Conservation (phyloP, 2,888 invertebrate species). For the Cecidostiba fungosa region DNA sequence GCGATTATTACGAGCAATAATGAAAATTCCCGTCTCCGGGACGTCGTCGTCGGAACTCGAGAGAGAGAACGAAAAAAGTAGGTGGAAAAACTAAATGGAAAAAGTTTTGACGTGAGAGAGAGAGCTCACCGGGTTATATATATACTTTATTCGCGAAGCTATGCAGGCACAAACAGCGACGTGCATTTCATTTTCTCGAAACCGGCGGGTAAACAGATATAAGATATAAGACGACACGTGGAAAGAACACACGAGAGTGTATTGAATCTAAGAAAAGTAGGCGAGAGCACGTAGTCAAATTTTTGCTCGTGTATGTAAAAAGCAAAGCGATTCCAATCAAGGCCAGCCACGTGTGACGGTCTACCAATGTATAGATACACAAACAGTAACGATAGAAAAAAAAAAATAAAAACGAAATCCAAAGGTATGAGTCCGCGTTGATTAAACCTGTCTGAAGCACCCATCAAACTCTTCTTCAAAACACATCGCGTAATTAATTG, state of each 20-base stretch:
- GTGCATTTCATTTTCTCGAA: conserved; percentile 29
- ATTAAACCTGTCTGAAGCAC: conserved; percentile 47
- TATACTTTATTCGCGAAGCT: conserved; percentile 31
- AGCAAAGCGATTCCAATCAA: background rate
- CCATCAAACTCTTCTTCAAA: conserved; percentile 4
- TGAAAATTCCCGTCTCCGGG: conserved; percentile 34
- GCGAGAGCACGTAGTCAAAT: background rate
- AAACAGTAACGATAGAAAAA: background rate
- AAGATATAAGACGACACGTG: conserved; percentile 48
- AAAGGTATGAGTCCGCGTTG: conserved; percentile 6
- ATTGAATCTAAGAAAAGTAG: background rate
- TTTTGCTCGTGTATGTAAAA: background rate
- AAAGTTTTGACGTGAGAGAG: conserved; percentile 57
- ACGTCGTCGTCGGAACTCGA: conserved; percentile 28
- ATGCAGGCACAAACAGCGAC: conserved; percentile 3
- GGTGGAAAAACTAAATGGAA: conserved; percentile 57
- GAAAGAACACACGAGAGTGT: background rate
- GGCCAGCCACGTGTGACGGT: background rate
- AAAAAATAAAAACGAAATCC: background rate
- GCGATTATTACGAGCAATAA: conserved; percentile 45
- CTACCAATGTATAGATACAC: background rate
- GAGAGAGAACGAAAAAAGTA: conserved; percentile 17
- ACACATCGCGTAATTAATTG: conserved; percentile 56
- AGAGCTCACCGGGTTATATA: background rate
- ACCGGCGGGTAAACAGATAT: conserved; percentile 51